phyloP scores from a whole-genome alignment of 2,888 invertebrate species.

The Elmis aenea region DNA sequence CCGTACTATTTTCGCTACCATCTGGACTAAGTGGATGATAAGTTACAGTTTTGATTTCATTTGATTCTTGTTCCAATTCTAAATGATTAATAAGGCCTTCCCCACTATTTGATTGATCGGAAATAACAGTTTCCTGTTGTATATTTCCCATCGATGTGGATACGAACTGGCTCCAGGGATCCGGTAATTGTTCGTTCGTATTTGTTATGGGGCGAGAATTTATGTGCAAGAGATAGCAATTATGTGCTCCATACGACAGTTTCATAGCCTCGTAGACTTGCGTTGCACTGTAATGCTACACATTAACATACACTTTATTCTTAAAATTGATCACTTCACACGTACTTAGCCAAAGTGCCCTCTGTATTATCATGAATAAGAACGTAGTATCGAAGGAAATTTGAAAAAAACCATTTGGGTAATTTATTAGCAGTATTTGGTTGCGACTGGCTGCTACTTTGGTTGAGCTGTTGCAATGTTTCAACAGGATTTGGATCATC shows the following conservation, averaged over 20 bases:
- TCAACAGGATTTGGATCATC: slow-evolving; percentile 74
- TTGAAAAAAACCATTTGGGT: slow-evolving; percentile 77
- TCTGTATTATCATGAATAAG: slow-evolving; percentile 78
- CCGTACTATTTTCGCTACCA: slow-evolving; percentile 47
- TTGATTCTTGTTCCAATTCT: slow-evolving; percentile 52
- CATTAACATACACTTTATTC: slow-evolving; percentile 2
- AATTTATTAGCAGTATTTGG: slow-evolving; percentile 69
- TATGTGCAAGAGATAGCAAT: slow-evolving; percentile 84
- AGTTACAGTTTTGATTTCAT: slow-evolving; percentile 33
- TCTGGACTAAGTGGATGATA: slow-evolving; percentile 74
- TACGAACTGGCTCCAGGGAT: slow-evolving; percentile 82
- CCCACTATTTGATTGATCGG: slow-evolving; percentile 35
- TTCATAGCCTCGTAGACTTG: slow-evolving; percentile 79
- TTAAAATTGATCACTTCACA: no score
- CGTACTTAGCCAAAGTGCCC: slow-evolving; percentile 72
- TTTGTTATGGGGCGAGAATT: slow-evolving; percentile 70
- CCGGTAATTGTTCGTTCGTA: slow-evolving; percentile 57
- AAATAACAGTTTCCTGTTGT: slow-evolving; percentile 15
- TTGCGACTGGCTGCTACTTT: slow-evolving; percentile 75
- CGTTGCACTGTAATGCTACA: slow-evolving; percentile 70
- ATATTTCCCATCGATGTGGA: slow-evolving; percentile 44
- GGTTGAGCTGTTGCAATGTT: slow-evolving; percentile 72
- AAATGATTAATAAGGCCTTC: slow-evolving; percentile 30
- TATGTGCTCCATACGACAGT: slow-evolving; percentile 77
- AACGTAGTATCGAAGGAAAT: slow-evolving; percentile 83